These are phyloP conservation scores for Dioctria linearis DNA, from an alignment of 2,888 invertebrate genomes.

Conservation along the genomic window DNA sequence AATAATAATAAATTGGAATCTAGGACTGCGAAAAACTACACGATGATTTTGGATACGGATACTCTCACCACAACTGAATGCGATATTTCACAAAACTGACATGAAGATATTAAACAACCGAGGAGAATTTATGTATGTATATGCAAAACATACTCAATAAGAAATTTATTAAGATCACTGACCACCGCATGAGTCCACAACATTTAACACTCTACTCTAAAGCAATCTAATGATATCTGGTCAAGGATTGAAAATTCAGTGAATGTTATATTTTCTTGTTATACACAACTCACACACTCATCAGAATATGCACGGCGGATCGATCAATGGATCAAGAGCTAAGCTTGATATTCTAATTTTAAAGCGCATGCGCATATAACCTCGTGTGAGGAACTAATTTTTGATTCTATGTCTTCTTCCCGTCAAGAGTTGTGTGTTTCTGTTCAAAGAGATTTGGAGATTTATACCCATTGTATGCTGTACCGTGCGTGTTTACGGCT, in stretches of 20 bases:
- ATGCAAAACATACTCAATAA: constrained; percentile 34
- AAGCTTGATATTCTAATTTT: constrained; percentile 25
- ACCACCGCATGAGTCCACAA: neutral
- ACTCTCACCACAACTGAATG: neutral
- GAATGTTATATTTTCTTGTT: neutral
- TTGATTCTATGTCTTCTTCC: too few relatives aligned
- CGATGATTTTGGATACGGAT: too few relatives aligned
- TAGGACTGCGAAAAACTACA: constrained; percentile 5
- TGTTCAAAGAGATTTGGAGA: constrained; percentile 24
- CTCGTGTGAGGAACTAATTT: too few relatives aligned
- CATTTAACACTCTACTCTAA: neutral
- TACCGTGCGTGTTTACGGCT: neutral
- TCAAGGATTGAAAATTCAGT: constrained; percentile 10
- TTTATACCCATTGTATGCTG: constrained; percentile 5
- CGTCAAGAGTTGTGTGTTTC: too few relatives aligned
- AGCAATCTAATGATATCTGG: constrained; percentile 10
- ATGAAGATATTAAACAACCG: neutral
- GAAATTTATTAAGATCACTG: constrained; percentile 33
- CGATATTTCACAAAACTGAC: constrained; percentile 20
- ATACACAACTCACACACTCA: too few relatives aligned
- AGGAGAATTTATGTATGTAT: neutral
- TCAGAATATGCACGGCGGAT: too few relatives aligned
- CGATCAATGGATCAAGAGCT: neutral
- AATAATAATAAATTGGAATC: neutral
- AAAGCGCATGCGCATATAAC: neutral